Evolutionary conservation across 1,140 invertebrate genomes (phyloP).

Genomic region (Charaxes varanes): DNA sequence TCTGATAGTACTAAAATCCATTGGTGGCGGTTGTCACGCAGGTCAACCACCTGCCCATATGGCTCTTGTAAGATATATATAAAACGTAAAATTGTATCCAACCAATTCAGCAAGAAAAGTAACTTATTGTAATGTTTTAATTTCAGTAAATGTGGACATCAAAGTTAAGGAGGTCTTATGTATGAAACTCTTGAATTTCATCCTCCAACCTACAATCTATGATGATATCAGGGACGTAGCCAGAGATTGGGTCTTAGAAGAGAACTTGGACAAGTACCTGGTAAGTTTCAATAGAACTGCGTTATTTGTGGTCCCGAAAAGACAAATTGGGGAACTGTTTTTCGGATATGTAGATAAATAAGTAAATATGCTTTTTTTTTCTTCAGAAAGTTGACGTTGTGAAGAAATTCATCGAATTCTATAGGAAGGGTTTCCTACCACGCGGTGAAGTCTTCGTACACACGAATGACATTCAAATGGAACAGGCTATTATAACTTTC

Average conservation of each 20-base stretch:
- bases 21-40: too few relatives aligned
- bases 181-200: constrained; percentile 60
- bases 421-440: constrained; percentile 64
- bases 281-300: constrained; percentile 22
- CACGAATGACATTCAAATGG: constrained; percentile 68
- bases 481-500: constrained; percentile 76
- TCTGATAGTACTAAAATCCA: too few relatives aligned
- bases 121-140: constrained; percentile 12
- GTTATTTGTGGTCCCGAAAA: too few relatives aligned
- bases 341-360: too few relatives aligned
- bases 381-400: constrained; percentile 57
- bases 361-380: constrained; percentile 5
- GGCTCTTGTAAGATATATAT: too few relatives aligned
- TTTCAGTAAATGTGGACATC: constrained; percentile 48
- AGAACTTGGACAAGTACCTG: constrained; percentile 55
- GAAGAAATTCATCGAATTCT: constrained; percentile 45
- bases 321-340: too few relatives aligned
- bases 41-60: too few relatives aligned
- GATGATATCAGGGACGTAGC: constrained; percentile 58
- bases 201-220: constrained; percentile 60
- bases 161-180: constrained; percentile 50
- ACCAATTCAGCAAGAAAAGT: too few relatives aligned
- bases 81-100: too few relatives aligned
- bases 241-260: constrained; percentile 44
- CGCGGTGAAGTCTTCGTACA: constrained; percentile 75